These are phyloP conservation scores for Salticus scenicus DNA, from an alignment of 2,888 invertebrate species.

Conservation along the genomic window DNA sequence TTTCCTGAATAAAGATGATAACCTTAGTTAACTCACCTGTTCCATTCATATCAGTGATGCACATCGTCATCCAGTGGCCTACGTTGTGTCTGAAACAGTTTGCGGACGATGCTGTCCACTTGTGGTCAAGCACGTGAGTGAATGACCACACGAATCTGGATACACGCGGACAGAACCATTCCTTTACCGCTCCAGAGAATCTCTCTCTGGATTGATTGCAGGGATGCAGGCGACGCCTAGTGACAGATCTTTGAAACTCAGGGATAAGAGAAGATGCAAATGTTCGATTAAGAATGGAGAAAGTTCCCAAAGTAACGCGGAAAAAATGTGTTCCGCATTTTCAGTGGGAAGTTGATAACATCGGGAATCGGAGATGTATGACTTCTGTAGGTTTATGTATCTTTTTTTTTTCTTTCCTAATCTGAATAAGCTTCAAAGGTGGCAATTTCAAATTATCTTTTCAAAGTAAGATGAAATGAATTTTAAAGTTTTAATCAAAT, in stretches of 20 bases:
- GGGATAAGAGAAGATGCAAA: neutral
- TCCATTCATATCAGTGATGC: slow-evolving; percentile 61
- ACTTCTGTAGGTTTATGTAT: too few relatives aligned
- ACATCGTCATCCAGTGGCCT: slow-evolving; percentile 59
- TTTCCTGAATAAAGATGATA: too few relatives aligned
- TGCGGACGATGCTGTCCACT: slow-evolving; percentile 20
- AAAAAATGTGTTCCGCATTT: too few relatives aligned
- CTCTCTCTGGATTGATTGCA: slow-evolving; percentile 15
- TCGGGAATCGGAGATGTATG: too few relatives aligned
- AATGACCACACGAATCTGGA: slow-evolving; percentile 53
- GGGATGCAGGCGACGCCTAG: slow-evolving; percentile 20
- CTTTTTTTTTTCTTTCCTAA: too few relatives aligned
- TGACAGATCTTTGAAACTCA: slow-evolving; percentile 24
- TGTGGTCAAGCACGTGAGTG: slow-evolving; percentile 50
- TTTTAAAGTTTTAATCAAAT: too few relatives aligned
- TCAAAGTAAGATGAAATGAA: too few relatives aligned
- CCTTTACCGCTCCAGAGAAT: neutral
- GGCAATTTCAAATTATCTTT: too few relatives aligned
- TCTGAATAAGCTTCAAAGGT: too few relatives aligned
- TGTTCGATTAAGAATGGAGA: too few relatives aligned
- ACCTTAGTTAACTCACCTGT: slow-evolving; percentile 50
- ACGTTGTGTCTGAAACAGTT: neutral
- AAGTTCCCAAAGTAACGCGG: too few relatives aligned
- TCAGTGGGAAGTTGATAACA: too few relatives aligned
- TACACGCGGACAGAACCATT: slow-evolving; percentile 44